Conservation (phyloP, 2,888 invertebrate species). For the Diplazon laetatorius region DNA sequence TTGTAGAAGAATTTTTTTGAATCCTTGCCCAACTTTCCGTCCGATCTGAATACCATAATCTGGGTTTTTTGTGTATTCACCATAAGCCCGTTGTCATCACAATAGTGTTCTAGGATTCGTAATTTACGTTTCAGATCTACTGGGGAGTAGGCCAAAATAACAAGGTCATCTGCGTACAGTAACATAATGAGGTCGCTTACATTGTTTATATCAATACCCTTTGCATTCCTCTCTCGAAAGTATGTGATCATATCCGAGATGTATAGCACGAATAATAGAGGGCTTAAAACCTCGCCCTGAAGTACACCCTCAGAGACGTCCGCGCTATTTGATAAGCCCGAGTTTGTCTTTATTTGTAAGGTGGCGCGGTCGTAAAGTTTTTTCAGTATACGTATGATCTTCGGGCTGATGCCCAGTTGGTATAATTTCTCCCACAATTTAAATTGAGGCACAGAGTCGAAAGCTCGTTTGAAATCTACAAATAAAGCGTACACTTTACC, state of each 20-base stretch:
- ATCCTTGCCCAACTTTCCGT: slow-evolving; percentile 16
- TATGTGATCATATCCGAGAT: slow-evolving; percentile 13
- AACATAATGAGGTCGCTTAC: slow-evolving; percentile 9
- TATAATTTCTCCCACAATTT: slow-evolving; percentile 21
- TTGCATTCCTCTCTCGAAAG: neutral
- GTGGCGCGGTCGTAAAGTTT: slow-evolving; percentile 7
- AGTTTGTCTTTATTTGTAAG: slow-evolving; percentile 9
- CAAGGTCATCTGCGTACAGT: neutral
- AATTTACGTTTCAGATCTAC: neutral
- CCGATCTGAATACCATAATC: slow-evolving; percentile 21
- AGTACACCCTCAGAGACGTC: slow-evolving; percentile 16
- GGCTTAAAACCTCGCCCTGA: slow-evolving; percentile 15
- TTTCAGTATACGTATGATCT: slow-evolving; percentile 5
- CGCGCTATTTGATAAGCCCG: neutral
- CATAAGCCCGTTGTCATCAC: slow-evolving; percentile 9
- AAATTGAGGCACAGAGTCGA: slow-evolving; percentile 28
- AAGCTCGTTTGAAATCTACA: slow-evolving; percentile 15
- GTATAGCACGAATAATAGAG: slow-evolving; percentile 5
- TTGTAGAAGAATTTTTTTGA: neutral
- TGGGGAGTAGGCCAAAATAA: neutral
- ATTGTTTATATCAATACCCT: slow-evolving; percentile 12
- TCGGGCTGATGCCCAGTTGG: slow-evolving; percentile 24
- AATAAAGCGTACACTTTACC: slow-evolving; percentile 5
- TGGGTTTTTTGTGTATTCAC: slow-evolving; percentile 31
- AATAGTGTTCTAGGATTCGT: slow-evolving; percentile 8